Base-by-base conservation (phyloP, 2,888 invertebrate species). In the Ectemnius cavifrons region DNA sequence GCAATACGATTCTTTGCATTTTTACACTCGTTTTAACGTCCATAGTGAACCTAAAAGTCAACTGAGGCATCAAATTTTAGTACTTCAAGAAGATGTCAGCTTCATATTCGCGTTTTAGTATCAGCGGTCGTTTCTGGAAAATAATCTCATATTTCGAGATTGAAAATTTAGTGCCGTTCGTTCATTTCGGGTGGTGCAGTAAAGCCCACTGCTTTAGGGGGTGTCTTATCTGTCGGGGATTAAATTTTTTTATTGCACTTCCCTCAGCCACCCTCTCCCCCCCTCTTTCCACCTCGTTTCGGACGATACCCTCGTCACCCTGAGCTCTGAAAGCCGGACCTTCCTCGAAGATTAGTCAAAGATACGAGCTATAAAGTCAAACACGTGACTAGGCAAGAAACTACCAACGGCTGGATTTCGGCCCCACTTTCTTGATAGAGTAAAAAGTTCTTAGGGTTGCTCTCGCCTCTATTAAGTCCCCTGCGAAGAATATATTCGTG, bases 361-460 rank as follows among this genome's bases (percentile, higher is more conserved):
- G 78, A 79, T 75, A 77, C 78, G 75, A 71, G 68, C 75, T 72
- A 71, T 82, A 80, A 83, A 78, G 66, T 78, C 27, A 68, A 63
- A 72, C 73, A 46, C 77, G 66, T 74, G 77, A 79, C 76, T 27
- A 56, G 27, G 61, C 56, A 60, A 65, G 66, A 77, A 60, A 74
- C 59, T 63, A 14, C 47, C 52, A 56, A 46, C 18, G 59, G 59
- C 47, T 56, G 27, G 23, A 47, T 52, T 56, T 56, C 63, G 16
- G 16, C 28, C 37, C 23, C 49, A 20, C 56, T 37, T 37, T 37
- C 37, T 1, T 28, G 23, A 52, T 46, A 18, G 47, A n/a, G 49
- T 20, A 63, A 63, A 63, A 63, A 63, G 49, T 49, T 27, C 28
- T 5, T 16, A 28, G 37, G 6, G 6, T 37, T 45, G 8, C 14